Evolutionary conservation across 2,888 invertebrate species (phyloP).

Genomic region (Acanthosepion lycidas): DNA sequence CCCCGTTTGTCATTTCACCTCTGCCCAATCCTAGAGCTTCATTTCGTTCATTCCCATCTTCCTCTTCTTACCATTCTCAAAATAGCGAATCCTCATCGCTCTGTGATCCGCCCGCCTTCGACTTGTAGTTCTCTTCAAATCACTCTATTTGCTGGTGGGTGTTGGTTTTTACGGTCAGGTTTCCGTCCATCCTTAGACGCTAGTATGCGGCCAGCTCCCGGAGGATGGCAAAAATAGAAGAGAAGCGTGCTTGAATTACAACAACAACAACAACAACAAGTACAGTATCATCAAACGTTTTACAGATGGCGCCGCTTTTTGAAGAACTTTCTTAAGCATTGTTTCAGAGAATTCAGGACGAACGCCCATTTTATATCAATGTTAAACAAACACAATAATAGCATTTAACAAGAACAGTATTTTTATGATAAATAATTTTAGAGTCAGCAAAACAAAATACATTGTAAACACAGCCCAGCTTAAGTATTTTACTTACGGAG

Average conservation of each 20-base stretch:
- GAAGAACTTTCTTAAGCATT: neutral
- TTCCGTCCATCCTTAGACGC: neutral
- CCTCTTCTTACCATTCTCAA: conserved; percentile 1
- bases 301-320: neutral
- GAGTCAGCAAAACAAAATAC: neutral
- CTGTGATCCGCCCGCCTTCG: neutral
- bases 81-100: neutral
- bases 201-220: neutral
- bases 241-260: neutral
- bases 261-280: neutral
- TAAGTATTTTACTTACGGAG: neutral
- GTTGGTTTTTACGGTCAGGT: neutral
- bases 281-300: too few relatives aligned
- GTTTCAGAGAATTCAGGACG: neutral
- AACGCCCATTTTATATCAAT: neutral
- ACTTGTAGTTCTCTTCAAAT: neutral
- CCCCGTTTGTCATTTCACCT: neutral
- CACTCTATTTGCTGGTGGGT: neutral
- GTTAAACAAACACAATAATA: neutral
- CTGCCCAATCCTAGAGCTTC: neutral
- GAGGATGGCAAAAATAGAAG: neutral
- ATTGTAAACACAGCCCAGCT: neutral
- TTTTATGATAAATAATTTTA: neutral
- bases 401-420: neutral
- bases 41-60: neutral